phyloP scores from a whole-genome alignment of 2,797 vertebrate species.

The Scomberomorus guttatus region DNA sequence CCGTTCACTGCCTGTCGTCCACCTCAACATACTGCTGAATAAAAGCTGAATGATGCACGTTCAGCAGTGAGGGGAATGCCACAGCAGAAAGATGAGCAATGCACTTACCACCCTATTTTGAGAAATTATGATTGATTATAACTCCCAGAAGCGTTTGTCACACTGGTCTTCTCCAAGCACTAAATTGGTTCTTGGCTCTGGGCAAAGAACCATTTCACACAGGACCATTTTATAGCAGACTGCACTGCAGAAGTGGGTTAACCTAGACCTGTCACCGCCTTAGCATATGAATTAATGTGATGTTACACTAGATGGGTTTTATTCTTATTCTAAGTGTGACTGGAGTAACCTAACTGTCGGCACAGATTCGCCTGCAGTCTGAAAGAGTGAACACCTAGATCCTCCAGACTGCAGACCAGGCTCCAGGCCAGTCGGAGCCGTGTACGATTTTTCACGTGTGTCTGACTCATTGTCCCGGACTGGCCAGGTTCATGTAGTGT shows the following conservation, averaged over 20 bases:
- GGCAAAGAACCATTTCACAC: constrained; percentile 44
- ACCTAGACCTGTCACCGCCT: constrained; percentile 35
- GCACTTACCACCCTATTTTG: constrained; percentile 51
- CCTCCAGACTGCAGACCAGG: constrained; percentile 23
- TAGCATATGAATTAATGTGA: constrained; percentile 52
- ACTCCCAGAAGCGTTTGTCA: constrained; percentile 49
- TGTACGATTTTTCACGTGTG: constrained; percentile 36
- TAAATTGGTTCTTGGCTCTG: constrained; percentile 56
- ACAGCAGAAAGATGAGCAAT: constrained; percentile 58
- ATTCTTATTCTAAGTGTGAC: constrained; percentile 43
- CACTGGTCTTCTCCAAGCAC: constrained; percentile 14
- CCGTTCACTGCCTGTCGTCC: constrained; percentile 2
- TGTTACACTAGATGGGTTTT: constrained; percentile 41
- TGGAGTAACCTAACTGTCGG: constrained; percentile 40
- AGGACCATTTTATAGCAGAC: constrained; percentile 50
- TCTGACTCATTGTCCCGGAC: constrained; percentile 37
- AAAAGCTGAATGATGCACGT: constrained; percentile 42
- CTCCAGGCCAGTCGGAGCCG: constrained; percentile 17
- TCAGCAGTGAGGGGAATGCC: constrained; percentile 38
- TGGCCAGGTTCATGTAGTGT: constrained; percentile 34
- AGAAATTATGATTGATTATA: constrained; percentile 75
- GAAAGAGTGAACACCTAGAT: constrained; percentile 32
- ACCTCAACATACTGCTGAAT: constrained; percentile 35
- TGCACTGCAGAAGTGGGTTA: constrained; percentile 52
- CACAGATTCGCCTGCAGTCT: constrained; percentile 37